Evolutionary conservation across 2,888 invertebrate species (phyloP).

Genomic region (Phyllotreta cruciferae): DNA sequence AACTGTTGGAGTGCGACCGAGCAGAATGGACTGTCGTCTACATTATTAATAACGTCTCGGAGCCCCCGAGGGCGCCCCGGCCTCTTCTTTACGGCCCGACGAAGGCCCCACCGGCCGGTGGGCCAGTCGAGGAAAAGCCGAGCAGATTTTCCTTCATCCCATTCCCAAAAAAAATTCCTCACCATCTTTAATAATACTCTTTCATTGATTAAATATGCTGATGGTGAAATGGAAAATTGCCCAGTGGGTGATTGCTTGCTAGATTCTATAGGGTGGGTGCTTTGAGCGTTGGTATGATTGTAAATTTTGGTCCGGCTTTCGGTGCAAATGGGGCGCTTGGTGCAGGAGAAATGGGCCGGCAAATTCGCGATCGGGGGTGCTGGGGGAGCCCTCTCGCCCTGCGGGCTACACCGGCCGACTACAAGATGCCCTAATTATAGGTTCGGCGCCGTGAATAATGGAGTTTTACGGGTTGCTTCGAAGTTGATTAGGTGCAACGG

Average conservation of each 20-base stretch:
- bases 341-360: conserved; percentile 53
- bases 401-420: conserved; percentile 12
- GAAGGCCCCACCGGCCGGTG: conserved; percentile 45
- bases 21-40: conserved; percentile 46
- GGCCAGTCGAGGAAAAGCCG: conserved; percentile 38
- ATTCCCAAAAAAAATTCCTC: not conserved
- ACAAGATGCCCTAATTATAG: conserved; percentile 26
- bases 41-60: conserved; percentile 51
- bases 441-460: conserved; percentile 9
- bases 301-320: not conserved
- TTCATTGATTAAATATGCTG: no score
- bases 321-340: not conserved
- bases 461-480: conserved; percentile 10
- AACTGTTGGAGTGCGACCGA: conserved; percentile 47
- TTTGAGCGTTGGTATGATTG: not conserved
- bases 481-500: conserved; percentile 11
- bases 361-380: conserved; percentile 48
- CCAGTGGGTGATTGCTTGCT: no score
- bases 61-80: conserved; percentile 42
- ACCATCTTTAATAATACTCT: no score
- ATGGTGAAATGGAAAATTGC: no score
- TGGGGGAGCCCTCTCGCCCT: not conserved
- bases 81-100: conserved; percentile 34
- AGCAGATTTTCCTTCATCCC: not conserved
- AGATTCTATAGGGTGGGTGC: no score